These are phyloP conservation scores for Sebastes matsubarae DNA, from an alignment of 2,797 vertebrate genomes.

Conservation along the genomic window DNA sequence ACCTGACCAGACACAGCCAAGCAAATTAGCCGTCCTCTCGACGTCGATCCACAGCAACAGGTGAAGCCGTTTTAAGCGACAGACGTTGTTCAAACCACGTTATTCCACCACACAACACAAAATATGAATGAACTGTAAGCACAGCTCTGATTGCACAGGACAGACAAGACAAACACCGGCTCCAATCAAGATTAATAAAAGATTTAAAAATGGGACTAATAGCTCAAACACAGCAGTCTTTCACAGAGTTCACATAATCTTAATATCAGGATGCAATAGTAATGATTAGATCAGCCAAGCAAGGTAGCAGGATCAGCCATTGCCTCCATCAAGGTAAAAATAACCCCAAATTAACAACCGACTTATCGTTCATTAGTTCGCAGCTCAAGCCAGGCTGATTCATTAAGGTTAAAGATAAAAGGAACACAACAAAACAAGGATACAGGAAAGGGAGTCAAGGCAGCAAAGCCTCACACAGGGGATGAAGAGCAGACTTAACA, in stretches of 20 bases:
- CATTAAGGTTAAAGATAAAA: conserved; percentile 17
- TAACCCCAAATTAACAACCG: neutral
- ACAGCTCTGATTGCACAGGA: conserved; percentile 3
- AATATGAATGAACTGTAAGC: neutral
- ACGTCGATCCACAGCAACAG: conserved; percentile 20
- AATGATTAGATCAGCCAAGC: conserved; percentile 47
- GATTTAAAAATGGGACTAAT: neutral
- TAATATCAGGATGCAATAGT: conserved; percentile 21
- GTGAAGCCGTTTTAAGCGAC: neutral
- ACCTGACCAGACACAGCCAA: conserved; percentile 31
- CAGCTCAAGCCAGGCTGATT: conserved; percentile 44
- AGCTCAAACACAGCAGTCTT: conserved; percentile 2
- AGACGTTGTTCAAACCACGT: neutral
- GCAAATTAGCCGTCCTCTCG: neutral
- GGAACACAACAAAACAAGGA: conserved; percentile 8
- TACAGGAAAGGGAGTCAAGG: conserved; percentile 5
- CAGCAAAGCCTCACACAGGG: conserved; percentile 44
- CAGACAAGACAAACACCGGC: neutral
- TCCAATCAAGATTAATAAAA: neutral
- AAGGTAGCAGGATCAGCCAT: conserved; percentile 40
- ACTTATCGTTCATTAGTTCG: conserved; percentile 19
- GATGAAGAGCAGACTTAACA: conserved; percentile 39
- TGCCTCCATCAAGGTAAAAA: conserved; percentile 14
- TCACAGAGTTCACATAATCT: neutral
- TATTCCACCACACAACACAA: neutral